These are phyloP conservation scores for Heteromormyrus szaboi DNA, from an alignment of 2,797 vertebrate species.

Conservation along the genomic window DNA sequence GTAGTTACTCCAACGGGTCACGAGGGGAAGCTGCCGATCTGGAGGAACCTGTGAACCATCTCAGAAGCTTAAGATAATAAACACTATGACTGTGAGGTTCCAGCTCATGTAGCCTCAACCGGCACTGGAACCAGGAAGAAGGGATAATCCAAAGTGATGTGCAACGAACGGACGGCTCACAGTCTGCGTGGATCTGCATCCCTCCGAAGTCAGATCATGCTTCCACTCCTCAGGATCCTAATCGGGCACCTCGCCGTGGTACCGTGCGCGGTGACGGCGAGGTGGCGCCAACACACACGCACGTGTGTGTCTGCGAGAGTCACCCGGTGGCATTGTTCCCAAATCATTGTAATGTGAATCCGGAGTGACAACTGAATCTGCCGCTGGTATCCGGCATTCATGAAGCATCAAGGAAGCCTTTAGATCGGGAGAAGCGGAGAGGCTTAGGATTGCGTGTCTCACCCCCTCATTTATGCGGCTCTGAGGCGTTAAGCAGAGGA, in stretches of 20 bases:
- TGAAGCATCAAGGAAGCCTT: slow-evolving; percentile 71
- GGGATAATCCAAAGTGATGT: not conserved
- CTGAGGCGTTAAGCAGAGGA: slow-evolving; percentile 79
- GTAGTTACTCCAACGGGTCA: not conserved
- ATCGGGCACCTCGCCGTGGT: slow-evolving; percentile 68
- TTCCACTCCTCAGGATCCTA: slow-evolving; percentile 70
- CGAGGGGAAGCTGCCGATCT: not conserved
- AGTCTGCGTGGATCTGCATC: too few species aligned
- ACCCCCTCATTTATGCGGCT: slow-evolving; percentile 77
- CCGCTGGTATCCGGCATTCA: slow-evolving; percentile 71
- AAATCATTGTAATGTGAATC: slow-evolving; percentile 84
- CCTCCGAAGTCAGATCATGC: slow-evolving; percentile 47
- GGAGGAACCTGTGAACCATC: not conserved
- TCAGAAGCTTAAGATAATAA: not conserved
- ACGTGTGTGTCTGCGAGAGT: slow-evolving; percentile 71
- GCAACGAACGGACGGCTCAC: not conserved
- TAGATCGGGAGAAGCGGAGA: slow-evolving; percentile 76
- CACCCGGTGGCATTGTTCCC: slow-evolving; percentile 68
- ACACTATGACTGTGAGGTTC: not conserved
- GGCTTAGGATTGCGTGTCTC: slow-evolving; percentile 80
- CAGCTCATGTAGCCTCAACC: not conserved
- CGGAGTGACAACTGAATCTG: slow-evolving; percentile 73
- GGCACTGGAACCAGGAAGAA: not conserved
- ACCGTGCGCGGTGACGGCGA: slow-evolving; percentile 44
- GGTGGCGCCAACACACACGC: slow-evolving; percentile 60